These are phyloP conservation scores for Ciconia nigra DNA, from an alignment of 2,797 vertebrate species.

Conservation along the genomic window DNA sequence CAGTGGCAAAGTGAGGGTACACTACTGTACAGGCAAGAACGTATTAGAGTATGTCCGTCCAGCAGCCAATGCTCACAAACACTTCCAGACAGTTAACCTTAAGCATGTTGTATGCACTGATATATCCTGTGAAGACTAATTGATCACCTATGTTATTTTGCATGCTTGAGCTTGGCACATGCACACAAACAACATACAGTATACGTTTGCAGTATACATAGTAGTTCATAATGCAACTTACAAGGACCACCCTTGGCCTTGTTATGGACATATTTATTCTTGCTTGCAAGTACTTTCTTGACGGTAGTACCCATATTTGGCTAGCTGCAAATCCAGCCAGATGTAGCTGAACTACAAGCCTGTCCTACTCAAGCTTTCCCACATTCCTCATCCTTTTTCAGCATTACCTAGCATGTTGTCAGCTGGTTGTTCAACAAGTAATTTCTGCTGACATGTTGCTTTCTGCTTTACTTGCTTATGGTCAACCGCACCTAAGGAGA, in stretches of 20 bases:
- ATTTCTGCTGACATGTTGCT: neutral
- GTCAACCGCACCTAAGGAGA: neutral
- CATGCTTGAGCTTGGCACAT: neutral
- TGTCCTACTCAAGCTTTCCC: neutral
- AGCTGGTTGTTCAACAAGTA: neutral
- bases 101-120: no score
- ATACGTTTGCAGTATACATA: no score
- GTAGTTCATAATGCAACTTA: neutral
- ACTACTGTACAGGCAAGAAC: neutral
- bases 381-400: neutral
- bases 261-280: neutral
- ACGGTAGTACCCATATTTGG: neutral
- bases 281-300: neutral
- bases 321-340: neutral
- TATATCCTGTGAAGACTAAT: neutral
- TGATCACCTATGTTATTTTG: neutral
- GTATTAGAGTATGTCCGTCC: fast-evolving
- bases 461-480: neutral
- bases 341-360: neutral
- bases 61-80: neutral
- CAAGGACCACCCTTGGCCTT: neutral
- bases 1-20: neutral
- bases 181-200: no score
- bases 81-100: neutral
- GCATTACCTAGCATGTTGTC: neutral